Base-by-base conservation (phyloP, 2,888 invertebrate genomes). In the Prosopocoilus inquinatus region DNA sequence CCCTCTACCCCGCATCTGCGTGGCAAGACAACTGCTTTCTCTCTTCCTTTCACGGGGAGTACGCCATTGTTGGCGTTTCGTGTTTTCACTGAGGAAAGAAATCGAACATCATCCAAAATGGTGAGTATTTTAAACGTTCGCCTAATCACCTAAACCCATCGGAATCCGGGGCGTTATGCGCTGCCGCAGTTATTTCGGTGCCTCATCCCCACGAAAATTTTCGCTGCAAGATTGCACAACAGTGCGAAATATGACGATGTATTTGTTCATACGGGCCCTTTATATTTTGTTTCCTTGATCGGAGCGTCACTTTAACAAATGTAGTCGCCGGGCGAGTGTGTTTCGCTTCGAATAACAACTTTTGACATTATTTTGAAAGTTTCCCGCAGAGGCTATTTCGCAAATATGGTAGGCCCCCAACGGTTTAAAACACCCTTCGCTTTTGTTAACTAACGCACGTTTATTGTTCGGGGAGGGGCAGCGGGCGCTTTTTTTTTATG, bases 1-100 rank as follows among this genome's bases (percentile, higher is more conserved):
- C 41, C 41, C 41, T 41, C 41, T 9, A 15, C 15, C 15, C 15
- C 13, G 16, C 13, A 16, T 15, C 12, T 13, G 13, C 15, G 67
- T 66, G 67, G 66, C 66, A 65, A 59, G 56, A 8, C 13, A 41
- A 41, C 12, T 41, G 41, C n/a, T 41, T 9, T 11, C 45, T 60
- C 60, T 62, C 67, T 63, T 69, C 81, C 88, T 90, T 91, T 90
- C 85, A 83, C 83, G 86, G 82, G 85, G 85, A 85, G 89, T 88
- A 87, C 90, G 90, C 90, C 90, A 88, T 89, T 84, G 85, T 83
- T 88, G 89, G 89, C 89, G 89, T 87, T 88, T 87, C 85, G 86
- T 85, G 81, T 84, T 80, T 82, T 82, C 83, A 81, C 80, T 79
- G 60, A 55, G 51, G 47, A 54, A 61, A 47, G 50, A 50, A 45